These are phyloP conservation scores for Eudemis profundana DNA, from an alignment of 2,888 invertebrate species.

Conservation along the genomic window DNA sequence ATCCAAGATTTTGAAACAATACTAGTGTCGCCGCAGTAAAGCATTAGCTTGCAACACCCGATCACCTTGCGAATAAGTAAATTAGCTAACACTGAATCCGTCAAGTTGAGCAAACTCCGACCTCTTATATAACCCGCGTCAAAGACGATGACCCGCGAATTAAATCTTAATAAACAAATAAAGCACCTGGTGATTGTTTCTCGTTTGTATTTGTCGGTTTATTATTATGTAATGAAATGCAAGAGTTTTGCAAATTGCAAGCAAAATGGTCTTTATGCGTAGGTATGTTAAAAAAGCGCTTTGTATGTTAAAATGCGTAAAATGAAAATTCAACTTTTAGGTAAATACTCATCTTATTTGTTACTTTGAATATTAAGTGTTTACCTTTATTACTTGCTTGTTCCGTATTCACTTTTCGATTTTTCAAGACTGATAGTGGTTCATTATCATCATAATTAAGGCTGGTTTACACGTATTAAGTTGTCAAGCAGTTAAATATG, in stretches of 20 bases:
- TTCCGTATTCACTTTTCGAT: too few relatives aligned
- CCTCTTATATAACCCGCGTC: conserved; percentile 52
- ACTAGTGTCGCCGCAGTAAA: conserved; percentile 13
- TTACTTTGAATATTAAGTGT: too few relatives aligned
- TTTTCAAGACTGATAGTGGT: too few relatives aligned
- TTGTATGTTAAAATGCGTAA: neutral
- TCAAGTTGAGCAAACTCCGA: conserved; percentile 57
- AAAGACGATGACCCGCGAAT: conserved; percentile 32
- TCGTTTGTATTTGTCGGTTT: conserved; percentile 4
- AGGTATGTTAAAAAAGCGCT: neutral
- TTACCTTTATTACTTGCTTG: too few relatives aligned
- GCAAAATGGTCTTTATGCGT: neutral
- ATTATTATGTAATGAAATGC: conserved; percentile 11
- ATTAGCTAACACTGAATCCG: conserved; percentile 54
- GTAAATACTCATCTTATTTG: neutral
- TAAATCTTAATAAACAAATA: conserved; percentile 20
- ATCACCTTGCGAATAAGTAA: conserved; percentile 43
- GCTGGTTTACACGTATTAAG: too few relatives aligned
- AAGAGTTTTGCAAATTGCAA: neutral
- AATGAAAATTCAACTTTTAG: too few relatives aligned
- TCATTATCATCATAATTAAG: too few relatives aligned
- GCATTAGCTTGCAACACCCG: conserved; percentile 31
- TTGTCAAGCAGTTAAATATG: too few relatives aligned
- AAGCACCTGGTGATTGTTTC: conserved; percentile 6
- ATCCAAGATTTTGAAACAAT: conserved; percentile 35